phyloP scores from a whole-genome alignment of 1,140 invertebrate genomes.

The Trichogramma pretiosum region DNA sequence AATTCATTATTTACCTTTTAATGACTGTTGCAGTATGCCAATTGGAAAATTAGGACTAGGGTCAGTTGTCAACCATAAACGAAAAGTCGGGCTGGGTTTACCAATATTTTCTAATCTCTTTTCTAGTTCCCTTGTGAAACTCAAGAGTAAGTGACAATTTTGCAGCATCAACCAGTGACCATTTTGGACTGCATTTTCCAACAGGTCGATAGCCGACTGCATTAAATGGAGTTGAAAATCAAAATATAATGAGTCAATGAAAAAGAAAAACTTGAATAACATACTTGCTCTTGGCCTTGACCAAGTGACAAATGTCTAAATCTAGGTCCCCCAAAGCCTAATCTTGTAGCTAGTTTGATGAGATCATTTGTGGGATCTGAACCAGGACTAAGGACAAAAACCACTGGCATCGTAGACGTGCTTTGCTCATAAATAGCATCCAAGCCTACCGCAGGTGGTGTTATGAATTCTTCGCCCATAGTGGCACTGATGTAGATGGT shows the following conservation, averaged over 20 bases:
- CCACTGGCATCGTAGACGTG: slow-evolving; percentile 65
- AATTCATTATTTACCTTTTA: slow-evolving; percentile 57
- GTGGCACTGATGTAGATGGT: slow-evolving; percentile 68
- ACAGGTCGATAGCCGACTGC: slow-evolving; percentile 59
- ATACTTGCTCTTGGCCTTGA: slow-evolving; percentile 76
- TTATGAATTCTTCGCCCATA: slow-evolving; percentile 80
- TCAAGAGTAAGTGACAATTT: slow-evolving; percentile 77
- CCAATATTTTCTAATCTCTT: slow-evolving; percentile 69
- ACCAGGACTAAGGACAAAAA: slow-evolving; percentile 80
- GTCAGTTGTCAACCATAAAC: slow-evolving; percentile 88
- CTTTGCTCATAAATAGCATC: slow-evolving; percentile 76
- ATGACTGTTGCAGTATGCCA: slow-evolving; percentile 74
- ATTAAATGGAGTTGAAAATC: neutral
- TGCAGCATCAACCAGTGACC: slow-evolving; percentile 86
- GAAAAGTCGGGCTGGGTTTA: slow-evolving; percentile 78
- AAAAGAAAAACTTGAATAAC: neutral
- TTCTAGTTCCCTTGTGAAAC: slow-evolving; percentile 72
- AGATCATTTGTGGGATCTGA: slow-evolving; percentile 80
- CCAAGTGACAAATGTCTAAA: slow-evolving; percentile 79
- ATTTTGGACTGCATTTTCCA: slow-evolving; percentile 63
- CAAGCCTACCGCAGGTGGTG: slow-evolving; percentile 72
- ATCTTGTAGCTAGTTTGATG: slow-evolving; percentile 73
- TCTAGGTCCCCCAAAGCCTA: slow-evolving; percentile 59
- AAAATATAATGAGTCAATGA: neutral
- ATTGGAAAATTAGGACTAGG: slow-evolving; percentile 77